Base-by-base conservation (phyloP, 2,113 vertebrate species). In the Egretta garzetta region DNA sequence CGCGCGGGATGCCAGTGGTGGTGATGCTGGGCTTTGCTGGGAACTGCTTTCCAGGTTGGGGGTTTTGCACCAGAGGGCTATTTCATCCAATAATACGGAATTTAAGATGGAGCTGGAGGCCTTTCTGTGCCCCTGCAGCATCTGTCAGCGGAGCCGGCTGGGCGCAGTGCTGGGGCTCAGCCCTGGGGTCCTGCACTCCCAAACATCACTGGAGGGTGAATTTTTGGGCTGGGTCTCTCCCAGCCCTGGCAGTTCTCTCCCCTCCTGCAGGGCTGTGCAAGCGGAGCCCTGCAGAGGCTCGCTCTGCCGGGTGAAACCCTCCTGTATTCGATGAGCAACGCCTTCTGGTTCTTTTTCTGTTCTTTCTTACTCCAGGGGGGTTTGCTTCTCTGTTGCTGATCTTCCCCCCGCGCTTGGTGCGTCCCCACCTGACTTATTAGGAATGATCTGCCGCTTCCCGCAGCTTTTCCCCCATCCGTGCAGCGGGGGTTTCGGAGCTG, bases 71-170 rank as follows among this genome's bases (percentile, higher is more conserved):
- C 39, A 62, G 52, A 47, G 41, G 17, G 52, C 21, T 39, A 14
- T 58, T 76, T 62, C 19, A 19, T 60, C 37, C 49, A 50, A 5
- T 50, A 81, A 32, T 58, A 19, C 0, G 3, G 50, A 72, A 35
- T 33, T 76, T 23, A 47, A 28, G 68, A 11, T 66, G 63, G 45
- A 66, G 21, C 18, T 47, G 27, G 64, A 47, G 33, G 11, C 33
- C 52, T 30, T 45, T 20, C 58, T n/a, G 50, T 58, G 63, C 49
- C 20, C 50, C n/a, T 49, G 52, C 27, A n/a, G 75, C 60, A 23
- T 16, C 47, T 16, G 0, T n/a, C 49, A 7, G 49, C 2, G 1
- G 9, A 43, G 26, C 41, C 12, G 2, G 71, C 50, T 3, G 3
- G 28, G 47, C 5, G 3, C 27, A 4, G 27, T 16, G 52, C 53